phyloP scores from a whole-genome alignment of 2,797 vertebrate species.

The Xiphophorus birchmanni region DNA sequence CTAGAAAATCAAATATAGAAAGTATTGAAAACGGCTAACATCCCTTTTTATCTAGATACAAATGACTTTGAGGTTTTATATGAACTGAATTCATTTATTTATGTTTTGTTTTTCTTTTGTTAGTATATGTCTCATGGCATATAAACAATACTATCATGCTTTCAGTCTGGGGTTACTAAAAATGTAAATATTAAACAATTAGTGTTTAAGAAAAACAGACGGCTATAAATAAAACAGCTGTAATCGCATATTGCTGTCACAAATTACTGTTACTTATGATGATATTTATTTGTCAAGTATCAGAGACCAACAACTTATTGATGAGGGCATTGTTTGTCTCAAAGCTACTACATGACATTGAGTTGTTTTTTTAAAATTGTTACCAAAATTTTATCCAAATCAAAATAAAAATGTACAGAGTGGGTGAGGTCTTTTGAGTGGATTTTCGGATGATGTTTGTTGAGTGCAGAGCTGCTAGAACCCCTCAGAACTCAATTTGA shows the following conservation, averaged over 20 bases:
- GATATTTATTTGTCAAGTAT: background rate
- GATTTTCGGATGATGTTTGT: background rate
- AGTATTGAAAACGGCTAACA: background rate
- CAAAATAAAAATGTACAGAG: background rate
- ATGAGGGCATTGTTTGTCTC: background rate
- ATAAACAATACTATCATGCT: background rate
- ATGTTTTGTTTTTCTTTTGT: background rate
- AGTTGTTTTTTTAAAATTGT: background rate
- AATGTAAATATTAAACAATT: background rate
- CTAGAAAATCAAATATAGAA: background rate
- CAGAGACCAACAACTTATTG: background rate
- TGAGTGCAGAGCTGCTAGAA: background rate
- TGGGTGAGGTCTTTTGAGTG: background rate
- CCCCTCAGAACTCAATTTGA: background rate
- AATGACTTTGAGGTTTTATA: background rate
- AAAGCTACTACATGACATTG: background rate
- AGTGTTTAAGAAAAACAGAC: conserved; percentile 39
- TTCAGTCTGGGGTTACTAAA: background rate
- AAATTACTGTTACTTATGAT: conserved; percentile 27
- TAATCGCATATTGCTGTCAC: conserved; percentile 67
- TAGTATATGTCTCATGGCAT: background rate
- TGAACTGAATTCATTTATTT: background rate
- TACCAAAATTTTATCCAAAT: background rate
- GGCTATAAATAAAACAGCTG: conserved; percentile 61
- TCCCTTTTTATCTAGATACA: background rate